phyloP scores from a whole-genome alignment of 37 sponge, comb jelly and placozoan genomes.

The Tethya wilhelma region DNA sequence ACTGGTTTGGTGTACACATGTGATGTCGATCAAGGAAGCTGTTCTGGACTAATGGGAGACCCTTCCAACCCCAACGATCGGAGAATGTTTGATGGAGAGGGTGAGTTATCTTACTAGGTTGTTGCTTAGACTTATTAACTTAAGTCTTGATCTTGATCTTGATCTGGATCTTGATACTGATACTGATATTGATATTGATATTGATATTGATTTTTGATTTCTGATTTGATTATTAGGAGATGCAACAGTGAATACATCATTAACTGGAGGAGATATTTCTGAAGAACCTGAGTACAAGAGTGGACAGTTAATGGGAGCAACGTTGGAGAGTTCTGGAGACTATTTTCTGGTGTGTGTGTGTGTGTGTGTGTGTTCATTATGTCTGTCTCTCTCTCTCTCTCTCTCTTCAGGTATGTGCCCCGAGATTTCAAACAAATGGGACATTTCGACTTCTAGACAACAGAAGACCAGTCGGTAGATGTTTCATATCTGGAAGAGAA shows the following conservation, averaged over 20 bases:
- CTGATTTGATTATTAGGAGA: too few species aligned
- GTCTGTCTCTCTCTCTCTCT: background rate
- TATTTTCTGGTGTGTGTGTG: background rate
- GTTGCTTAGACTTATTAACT: background rate
- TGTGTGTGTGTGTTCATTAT: background rate
- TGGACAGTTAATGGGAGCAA: conserved; percentile 20
- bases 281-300: conserved; percentile 4
- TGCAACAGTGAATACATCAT: too few species aligned
- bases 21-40: background rate
- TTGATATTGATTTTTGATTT: too few species aligned
- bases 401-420: background rate
- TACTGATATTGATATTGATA: too few species aligned
- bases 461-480: conserved; percentile 9
- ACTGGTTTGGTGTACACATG: conserved; percentile 25
- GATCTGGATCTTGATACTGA: too few species aligned
- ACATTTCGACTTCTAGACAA: conserved; percentile 18
- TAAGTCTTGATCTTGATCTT: too few species aligned
- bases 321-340: background rate
- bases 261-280: too few species aligned
- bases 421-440: too few species aligned
- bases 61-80: background rate
- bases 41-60: conserved; percentile 13
- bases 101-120: background rate
- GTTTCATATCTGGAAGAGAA: conserved; percentile 12
- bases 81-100: conserved; percentile 23